phyloP scores from a whole-genome alignment of 2,113 vertebrate genomes.

The Felis catus region DNA sequence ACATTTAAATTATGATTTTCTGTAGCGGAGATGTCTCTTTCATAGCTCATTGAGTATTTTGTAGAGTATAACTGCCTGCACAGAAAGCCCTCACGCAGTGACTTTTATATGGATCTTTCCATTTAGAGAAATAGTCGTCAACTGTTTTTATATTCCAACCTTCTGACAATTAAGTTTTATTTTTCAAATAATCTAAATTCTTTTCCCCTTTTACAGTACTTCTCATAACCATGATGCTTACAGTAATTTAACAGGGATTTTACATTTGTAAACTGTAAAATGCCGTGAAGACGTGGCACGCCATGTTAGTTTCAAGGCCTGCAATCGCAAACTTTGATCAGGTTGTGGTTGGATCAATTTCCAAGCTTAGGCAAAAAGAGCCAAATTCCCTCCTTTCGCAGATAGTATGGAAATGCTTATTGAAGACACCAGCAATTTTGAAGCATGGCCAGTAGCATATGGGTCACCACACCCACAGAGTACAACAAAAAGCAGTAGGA shows the following conservation, averaged over 20 bases:
- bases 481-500: not conserved
- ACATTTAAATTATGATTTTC: slow-evolving; percentile 84
- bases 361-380: not conserved
- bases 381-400: not conserved
- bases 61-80: slow-evolving; percentile 80
- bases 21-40: slow-evolving; percentile 81
- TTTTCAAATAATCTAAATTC: slow-evolving; percentile 66
- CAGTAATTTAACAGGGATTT: slow-evolving; percentile 53
- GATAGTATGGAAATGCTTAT: not conserved
- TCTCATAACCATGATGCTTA: slow-evolving; percentile 43
- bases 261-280: slow-evolving; percentile 66
- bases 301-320: slow-evolving; percentile 50
- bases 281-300: not conserved
- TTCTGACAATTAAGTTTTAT: slow-evolving; percentile 76
- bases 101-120: slow-evolving; percentile 82
- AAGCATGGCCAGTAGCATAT: not conserved
- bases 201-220: slow-evolving; percentile 12
- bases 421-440: not conserved
- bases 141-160: slow-evolving; percentile 75
- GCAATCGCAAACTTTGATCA: slow-evolving; percentile 52
- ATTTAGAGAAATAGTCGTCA: slow-evolving; percentile 80
- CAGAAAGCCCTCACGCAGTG: slow-evolving; percentile 80
- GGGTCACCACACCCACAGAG: not conserved
- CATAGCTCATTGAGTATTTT: slow-evolving; percentile 85
- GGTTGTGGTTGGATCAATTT: slow-evolving; percentile 34